Base-by-base conservation (phyloP, 2,888 invertebrate genomes). In the Ypsolopha sequella region DNA sequence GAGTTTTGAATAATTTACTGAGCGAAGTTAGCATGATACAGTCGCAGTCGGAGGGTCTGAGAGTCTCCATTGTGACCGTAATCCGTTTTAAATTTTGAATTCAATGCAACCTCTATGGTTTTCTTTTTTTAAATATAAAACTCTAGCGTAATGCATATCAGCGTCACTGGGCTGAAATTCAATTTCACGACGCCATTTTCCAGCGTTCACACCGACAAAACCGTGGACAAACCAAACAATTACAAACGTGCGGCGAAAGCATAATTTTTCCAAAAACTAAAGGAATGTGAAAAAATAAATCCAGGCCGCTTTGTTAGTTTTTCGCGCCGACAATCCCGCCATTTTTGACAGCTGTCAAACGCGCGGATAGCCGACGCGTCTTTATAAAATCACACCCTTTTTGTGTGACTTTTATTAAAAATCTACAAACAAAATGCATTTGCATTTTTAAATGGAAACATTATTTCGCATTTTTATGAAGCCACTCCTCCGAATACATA, bases 311-410 rank as follows among this genome's bases (percentile, higher is more conserved):
- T 72, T 73, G 80, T 80, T 80, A 80, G 76, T 73, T 80, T 77
- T 76, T 4, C 78, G 76, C 82, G 78, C 77, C 70, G 71, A 72
- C 74, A 66, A 65, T 68, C 61, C 70, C 66, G 68, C 74, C 73
- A 77, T 73, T 76, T 76, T 73, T 84, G 85, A 82, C 84, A 84
- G 80, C 80, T 84, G 84, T 84, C 85, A 84, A 76, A 76, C 66
- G 68, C 66, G 64, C 57, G 62, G 61, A 63, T 57, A 65, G 70
- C 66, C 72, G 73, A 70, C 67, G 71, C 69, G 71, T 73, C 76
- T 74, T 76, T 73, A 72, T 71, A 66, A 60, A 60, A 67, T 70
- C 69, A 65, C 74, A 70, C 74, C 71, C 35, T 38, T 48, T 48
- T 36, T 14, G n/a, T 38, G 38, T 43, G 50, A 44, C 52, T 48